phyloP scores from a whole-genome alignment of 2,888 invertebrate species.

The Lasioglossum lativentre region DNA sequence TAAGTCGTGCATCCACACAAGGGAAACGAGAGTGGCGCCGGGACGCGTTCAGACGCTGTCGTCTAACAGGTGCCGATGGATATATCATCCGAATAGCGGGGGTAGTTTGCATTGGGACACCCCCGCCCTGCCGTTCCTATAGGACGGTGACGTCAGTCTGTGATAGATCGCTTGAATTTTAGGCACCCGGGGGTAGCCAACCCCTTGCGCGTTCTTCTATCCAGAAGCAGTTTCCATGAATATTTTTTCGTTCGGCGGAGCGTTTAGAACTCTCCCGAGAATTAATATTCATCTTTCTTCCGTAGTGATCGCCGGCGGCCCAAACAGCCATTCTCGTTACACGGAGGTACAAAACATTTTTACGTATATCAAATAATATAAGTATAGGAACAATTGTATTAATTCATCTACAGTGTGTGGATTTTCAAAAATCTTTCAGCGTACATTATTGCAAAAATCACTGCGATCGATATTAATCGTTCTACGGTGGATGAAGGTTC shows the following conservation, averaged over 20 bases:
- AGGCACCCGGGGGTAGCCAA: constrained; percentile 63
- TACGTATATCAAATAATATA: too few relatives aligned
- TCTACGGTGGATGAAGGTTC: neutral
- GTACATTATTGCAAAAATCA: neutral
- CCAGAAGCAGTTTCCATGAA: constrained; percentile 57
- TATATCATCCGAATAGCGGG: constrained; percentile 77
- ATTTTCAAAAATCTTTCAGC: too few relatives aligned
- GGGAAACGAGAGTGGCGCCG: constrained; percentile 67
- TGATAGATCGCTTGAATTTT: constrained; percentile 80
- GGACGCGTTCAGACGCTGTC: constrained; percentile 74
- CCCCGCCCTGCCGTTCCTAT: constrained; percentile 67
- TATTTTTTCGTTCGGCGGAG: constrained; percentile 42
- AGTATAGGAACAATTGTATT: too few relatives aligned
- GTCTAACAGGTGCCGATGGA: constrained; percentile 80
- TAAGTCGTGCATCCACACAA: constrained; percentile 70
- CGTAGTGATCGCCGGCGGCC: too few relatives aligned
- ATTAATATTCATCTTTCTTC: constrained; percentile 18
- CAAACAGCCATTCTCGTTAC: neutral
- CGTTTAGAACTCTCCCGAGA: neutral
- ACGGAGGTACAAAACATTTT: neutral
- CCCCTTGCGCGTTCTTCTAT: constrained; percentile 41
- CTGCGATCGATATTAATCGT: neutral
- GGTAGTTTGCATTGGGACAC: constrained; percentile 73
- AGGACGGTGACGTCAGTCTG: constrained; percentile 71
- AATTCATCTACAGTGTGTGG: too few relatives aligned